A percentile compares a stretch with the other conserved stretches of the same genome.
These are phyloP conservation scores for Microctenopoma stevenorrisi DNA, from an alignment of 2,797 vertebrate genomes.

Conservation along the genomic window DNA sequence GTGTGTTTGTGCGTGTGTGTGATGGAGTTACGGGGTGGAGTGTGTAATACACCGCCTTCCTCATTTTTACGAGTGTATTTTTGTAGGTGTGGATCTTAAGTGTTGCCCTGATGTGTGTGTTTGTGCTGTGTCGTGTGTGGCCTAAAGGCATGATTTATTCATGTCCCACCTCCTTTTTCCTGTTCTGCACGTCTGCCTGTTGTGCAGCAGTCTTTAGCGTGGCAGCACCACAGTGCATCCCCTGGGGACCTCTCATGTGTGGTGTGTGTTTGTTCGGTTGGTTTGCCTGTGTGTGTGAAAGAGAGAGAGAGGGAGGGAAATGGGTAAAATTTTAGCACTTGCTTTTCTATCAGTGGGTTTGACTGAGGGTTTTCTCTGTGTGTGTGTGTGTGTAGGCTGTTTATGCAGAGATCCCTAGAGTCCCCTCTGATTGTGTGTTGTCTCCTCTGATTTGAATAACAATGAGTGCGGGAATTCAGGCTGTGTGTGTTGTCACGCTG, in stretches of 20 bases:
- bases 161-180: constrained; percentile 59
- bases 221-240: constrained; percentile 38
- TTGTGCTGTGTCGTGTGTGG: constrained; percentile 54
- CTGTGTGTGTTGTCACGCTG: constrained; percentile 63
- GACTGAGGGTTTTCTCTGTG: constrained; percentile 1
- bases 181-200: constrained; percentile 48
- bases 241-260: constrained; percentile 26
- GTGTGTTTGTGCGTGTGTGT: constrained; percentile 2
- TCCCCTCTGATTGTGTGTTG: constrained; percentile 54
- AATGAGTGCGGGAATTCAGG: constrained; percentile 71
- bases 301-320: constrained; percentile 4
- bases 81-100: constrained; percentile 21
- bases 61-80: neutral
- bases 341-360: constrained; percentile 38
- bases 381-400: constrained; percentile 34
- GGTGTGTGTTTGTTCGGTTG: constrained; percentile 32
- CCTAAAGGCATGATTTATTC: constrained; percentile 69
- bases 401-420: constrained; percentile 49
- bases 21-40: too few species aligned
- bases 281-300: constrained; percentile 13
- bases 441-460: constrained; percentile 76
- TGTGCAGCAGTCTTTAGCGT: constrained; percentile 48
- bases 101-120: constrained; percentile 38
- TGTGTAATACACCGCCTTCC: neutral
- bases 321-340: constrained; percentile 24